Base-by-base conservation (phyloP, 2,113 vertebrate genomes). In the Leptodactylus fuscus region DNA sequence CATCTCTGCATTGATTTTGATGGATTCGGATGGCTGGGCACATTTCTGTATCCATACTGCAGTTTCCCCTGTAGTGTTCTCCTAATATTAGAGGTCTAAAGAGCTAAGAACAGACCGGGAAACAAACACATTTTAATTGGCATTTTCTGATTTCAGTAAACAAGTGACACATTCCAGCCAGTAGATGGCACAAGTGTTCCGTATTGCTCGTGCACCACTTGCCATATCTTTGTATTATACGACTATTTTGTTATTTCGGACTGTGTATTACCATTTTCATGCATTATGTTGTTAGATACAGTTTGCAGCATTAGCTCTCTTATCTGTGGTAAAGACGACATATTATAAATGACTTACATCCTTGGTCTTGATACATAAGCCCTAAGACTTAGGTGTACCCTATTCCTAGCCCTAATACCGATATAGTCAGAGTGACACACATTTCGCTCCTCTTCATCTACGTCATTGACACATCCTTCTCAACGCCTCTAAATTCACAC, bases 381-480 rank as follows among this genome's bases (percentile, higher is more conserved):
- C 27, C 0, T 9, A 58, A 38, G 9, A 22, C 16, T 12, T 6
- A n/a, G 13, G 13, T 46, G 13, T 2, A 48, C 27, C 22, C 24
- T 27, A 13, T 67, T 22, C 46, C 58, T 81, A n/a, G 15, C 16
- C 36, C 55, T 44, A 80, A 41, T 38, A 67, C n/a, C 65, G 58
- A 81, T 36, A n/a, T 38, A n/a, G 20, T 80, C n/a, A 44, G 77
- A 65, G 13, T 65, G 60, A 81, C 24, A 81, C 27, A 34, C 79
- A 32, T 48, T 69, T 81, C 79, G n/a, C 77, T 80, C 41, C 44
- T 69, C 6, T 48, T 65, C 15, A 10, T 81, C 36, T 11, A 67
- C 79, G 60, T 81, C 79, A 81, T 6, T 65, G 41, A 81, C 79
- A 81, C 79, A 69, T 81, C 38, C 79, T n/a, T 32, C 79, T 32